A percentile compares a stretch with the other conserved stretches of the same genome.
Conservation (phyloP, 2,888 invertebrate genomes). For the Lepidocyrtoides sp. region DNA sequence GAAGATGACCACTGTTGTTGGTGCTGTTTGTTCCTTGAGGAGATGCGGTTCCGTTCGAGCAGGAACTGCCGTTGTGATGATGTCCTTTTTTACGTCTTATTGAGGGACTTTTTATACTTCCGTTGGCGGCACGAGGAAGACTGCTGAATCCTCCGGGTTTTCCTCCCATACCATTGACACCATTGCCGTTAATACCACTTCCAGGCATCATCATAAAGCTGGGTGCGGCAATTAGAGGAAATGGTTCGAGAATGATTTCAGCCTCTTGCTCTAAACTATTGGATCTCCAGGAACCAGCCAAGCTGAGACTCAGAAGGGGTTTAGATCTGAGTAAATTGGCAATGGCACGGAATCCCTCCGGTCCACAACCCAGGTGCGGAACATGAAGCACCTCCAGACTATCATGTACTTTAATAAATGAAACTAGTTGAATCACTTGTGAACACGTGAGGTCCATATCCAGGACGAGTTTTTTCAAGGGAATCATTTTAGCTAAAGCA, state of each 20-base stretch:
- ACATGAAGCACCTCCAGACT: conserved; percentile 88
- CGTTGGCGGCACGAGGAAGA: conserved; percentile 79
- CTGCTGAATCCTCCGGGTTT: conserved; percentile 79
- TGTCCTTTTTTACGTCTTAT: conserved; percentile 82
- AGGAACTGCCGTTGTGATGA: conserved; percentile 80
- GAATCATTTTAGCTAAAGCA: conserved; percentile 86
- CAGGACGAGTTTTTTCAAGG: conserved; percentile 88
- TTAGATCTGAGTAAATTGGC: conserved; percentile 87
- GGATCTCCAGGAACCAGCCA: conserved; percentile 87
- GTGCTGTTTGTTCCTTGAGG: conserved; percentile 87
- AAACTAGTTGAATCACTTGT: conserved; percentile 88
- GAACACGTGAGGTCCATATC: conserved; percentile 88
- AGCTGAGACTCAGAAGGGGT: conserved; percentile 88
- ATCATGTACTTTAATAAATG: conserved; percentile 87
- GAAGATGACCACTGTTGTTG: conserved; percentile 83
- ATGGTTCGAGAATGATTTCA: conserved; percentile 82
- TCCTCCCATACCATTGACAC: background rate
- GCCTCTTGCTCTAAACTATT: conserved; percentile 82
- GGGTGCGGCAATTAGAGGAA: conserved; percentile 81
- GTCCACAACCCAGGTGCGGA: conserved; percentile 88
- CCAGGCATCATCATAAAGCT: conserved; percentile 61
- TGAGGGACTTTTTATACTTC: conserved; percentile 83
- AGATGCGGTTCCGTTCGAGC: conserved; percentile 87
- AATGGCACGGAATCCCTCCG: conserved; percentile 88
- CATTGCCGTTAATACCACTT: background rate